Evolutionary conservation across 2,888 invertebrate genomes (phyloP).

Genomic region (Pollenia labialis): DNA sequence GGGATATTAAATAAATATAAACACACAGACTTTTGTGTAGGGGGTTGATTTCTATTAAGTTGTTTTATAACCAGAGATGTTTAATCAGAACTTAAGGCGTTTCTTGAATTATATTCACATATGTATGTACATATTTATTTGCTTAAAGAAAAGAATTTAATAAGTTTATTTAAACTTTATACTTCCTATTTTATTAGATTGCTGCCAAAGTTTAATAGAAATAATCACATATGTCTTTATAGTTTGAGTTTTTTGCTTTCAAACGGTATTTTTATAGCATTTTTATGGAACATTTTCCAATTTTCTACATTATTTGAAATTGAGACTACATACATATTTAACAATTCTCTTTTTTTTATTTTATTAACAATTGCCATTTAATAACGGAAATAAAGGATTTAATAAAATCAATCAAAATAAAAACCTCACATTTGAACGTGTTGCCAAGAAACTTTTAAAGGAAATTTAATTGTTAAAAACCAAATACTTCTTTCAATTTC

Average conservation of each 20-base stretch:
- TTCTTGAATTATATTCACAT: slow-evolving; percentile 18
- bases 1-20: background rate
- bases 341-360: slow-evolving; percentile 7
- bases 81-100: slow-evolving; percentile 63
- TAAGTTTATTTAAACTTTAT: slow-evolving; percentile 20
- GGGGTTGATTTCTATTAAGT: slow-evolving; percentile 27
- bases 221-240: slow-evolving; percentile 62
- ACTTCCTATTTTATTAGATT: slow-evolving; percentile 13
- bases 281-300: slow-evolving; percentile 63
- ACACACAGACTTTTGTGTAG: background rate
- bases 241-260: slow-evolving; percentile 34
- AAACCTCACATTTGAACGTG: slow-evolving; percentile 4
- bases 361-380: slow-evolving; percentile 57
- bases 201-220: background rate
- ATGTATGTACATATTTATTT: background rate
- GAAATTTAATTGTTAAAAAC: slow-evolving; percentile 65
- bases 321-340: slow-evolving; percentile 35
- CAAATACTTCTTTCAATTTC: background rate
- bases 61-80: slow-evolving; percentile 46
- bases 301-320: slow-evolving; percentile 59
- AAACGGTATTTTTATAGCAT: slow-evolving; percentile 57
- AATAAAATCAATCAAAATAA: slow-evolving; percentile 67
- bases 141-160: slow-evolving; percentile 6
- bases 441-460: slow-evolving; percentile 32
- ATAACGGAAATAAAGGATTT: slow-evolving; percentile 35